phyloP scores from a whole-genome alignment of 2,113 vertebrate genomes.

The Trichechus manatus region DNA sequence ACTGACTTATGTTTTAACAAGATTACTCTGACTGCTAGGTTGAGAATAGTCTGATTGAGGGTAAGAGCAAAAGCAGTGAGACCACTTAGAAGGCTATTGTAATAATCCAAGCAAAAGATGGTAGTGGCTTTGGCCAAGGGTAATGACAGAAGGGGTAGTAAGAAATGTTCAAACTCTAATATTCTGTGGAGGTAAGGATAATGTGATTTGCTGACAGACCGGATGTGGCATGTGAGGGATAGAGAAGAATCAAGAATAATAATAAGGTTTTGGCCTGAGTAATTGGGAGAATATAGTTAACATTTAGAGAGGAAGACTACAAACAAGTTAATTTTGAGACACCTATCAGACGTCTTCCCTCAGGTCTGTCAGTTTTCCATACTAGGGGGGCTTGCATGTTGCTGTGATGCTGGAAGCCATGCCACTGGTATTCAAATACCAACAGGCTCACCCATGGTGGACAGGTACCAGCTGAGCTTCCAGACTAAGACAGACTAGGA shows the following conservation, averaged over 20 bases:
- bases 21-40: neutral
- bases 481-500: too few relatives aligned
- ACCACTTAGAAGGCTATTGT: neutral
- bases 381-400: too few relatives aligned
- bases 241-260: neutral
- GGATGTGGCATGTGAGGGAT: neutral
- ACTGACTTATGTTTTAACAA: slow-evolving; percentile 4
- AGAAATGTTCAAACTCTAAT: neutral
- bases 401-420: too few relatives aligned
- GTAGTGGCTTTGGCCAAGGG: neutral
- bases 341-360: neutral
- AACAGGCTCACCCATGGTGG: too few relatives aligned
- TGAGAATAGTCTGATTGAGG: slow-evolving; percentile 9
- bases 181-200: neutral
- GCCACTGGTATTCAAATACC: too few relatives aligned
- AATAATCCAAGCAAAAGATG: neutral
- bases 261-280: neutral
- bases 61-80: neutral
- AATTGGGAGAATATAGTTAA: neutral
- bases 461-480: too few relatives aligned
- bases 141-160: neutral
- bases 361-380: too few relatives aligned
- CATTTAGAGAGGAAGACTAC: neutral
- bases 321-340: neutral
- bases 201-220: neutral